Conservation (phyloP, 2,888 invertebrate genomes). For the Lycaena phlaeas region DNA sequence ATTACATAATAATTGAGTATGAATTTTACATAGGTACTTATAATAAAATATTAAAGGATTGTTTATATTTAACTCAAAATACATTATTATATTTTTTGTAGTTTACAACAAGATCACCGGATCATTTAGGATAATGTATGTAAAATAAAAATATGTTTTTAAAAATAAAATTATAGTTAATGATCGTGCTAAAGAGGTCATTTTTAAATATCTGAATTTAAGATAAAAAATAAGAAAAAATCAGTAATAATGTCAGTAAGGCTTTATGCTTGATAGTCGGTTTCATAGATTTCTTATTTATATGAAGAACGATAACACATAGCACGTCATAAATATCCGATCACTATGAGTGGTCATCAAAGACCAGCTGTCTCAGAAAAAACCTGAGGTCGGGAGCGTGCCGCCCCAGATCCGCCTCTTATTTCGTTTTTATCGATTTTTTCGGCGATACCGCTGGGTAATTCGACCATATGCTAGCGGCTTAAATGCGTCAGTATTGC, state of each 20-base stretch:
- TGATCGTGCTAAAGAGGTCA: not conserved
- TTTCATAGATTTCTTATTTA: too few relatives aligned
- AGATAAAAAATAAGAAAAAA: too few relatives aligned
- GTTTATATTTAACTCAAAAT: too few relatives aligned
- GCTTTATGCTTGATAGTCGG: too few relatives aligned
- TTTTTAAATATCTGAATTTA: conserved; percentile 30
- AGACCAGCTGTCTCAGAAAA: conserved; percentile 55
- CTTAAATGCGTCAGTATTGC: too few relatives aligned
- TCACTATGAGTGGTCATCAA: conserved; percentile 62
- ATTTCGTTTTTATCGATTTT: conserved; percentile 46
- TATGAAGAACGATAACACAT: too few relatives aligned
- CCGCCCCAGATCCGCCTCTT: conserved; percentile 53
- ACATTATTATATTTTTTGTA: not conserved
- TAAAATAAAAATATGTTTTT: conserved; percentile 1
- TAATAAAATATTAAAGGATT: too few relatives aligned
- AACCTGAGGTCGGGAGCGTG: conserved; percentile 50
- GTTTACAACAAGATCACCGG: not conserved
- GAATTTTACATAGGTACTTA: too few relatives aligned
- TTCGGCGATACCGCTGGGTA: conserved; percentile 4
- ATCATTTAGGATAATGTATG: not conserved
- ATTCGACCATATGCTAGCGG: too few relatives aligned
- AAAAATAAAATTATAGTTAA: conserved; percentile 1
- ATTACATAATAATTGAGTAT: too few relatives aligned
- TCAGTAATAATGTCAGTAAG: too few relatives aligned
- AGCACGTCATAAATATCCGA: too few relatives aligned